Conservation (phyloP, 23 tunicate species). For the Pegea sp. region DNA sequence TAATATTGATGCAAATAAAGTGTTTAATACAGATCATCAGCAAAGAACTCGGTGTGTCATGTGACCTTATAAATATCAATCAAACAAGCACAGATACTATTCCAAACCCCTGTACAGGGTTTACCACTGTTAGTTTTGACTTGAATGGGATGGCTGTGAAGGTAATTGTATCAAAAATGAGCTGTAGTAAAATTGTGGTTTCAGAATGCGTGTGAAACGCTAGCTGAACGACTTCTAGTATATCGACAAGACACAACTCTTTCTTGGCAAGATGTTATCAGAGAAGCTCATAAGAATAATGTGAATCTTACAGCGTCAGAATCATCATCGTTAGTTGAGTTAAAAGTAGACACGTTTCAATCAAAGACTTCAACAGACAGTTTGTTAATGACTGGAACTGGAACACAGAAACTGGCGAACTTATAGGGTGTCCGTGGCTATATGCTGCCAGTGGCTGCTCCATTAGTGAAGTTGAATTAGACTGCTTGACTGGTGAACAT, state of each 20-base stretch:
- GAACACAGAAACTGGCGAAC: conserved; percentile 38
- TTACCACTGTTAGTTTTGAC: conserved; percentile 58
- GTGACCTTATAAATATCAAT: conserved; percentile 20
- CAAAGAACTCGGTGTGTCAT: conserved; percentile 48
- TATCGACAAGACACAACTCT: no score
- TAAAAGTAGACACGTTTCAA: no score
- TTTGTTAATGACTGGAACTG: conserved; percentile 8
- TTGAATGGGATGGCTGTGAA: conserved; percentile 82
- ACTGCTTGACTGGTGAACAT: conserved; percentile 89
- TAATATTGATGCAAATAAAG: background rate
- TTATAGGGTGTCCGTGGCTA: conserved; percentile 13
- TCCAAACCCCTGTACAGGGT: conserved; percentile 65
- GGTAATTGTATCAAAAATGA: no score
- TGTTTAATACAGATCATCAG: conserved; percentile 39
- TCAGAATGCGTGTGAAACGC: no score
- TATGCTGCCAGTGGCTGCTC: conserved; percentile 55
- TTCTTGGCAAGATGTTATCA: no score
- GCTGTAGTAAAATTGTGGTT: no score
- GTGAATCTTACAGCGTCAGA: no score
- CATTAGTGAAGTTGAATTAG: conserved; percentile 64
- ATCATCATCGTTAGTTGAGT: no score
- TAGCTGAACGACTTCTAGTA: no score
- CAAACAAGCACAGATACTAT: conserved; percentile 75
- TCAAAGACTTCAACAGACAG: no score
- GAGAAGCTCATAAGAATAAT: no score